Conservation (phyloP, 1,140 invertebrate genomes). For the Philaenus spumarius region DNA sequence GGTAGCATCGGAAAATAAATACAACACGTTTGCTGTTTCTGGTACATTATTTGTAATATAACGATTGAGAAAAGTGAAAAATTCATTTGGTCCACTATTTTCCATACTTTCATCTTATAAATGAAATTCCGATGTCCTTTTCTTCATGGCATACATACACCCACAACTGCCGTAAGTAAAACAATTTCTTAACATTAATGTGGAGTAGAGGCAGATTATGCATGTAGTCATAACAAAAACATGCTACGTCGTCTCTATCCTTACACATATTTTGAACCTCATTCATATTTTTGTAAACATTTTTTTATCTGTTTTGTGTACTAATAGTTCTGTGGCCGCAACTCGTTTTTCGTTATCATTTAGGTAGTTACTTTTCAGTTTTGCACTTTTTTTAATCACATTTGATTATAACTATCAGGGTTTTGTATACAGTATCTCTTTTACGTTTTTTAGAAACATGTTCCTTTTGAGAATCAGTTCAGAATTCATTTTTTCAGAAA, state of each 20-base stretch:
- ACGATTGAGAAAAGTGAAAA: conserved; percentile 16
- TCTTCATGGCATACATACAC: conserved; percentile 21
- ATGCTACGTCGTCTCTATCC: conserved; percentile 30
- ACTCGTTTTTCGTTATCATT: conserved; percentile 29
- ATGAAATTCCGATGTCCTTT: conserved; percentile 21
- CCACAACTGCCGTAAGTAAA: no score
- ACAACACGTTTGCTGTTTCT: neutral
- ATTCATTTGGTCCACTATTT: conserved; percentile 17
- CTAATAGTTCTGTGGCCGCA: conserved; percentile 29
- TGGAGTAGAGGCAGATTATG: conserved; percentile 26
- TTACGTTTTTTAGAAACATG: no score
- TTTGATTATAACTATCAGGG: no score
- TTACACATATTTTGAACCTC: conserved; percentile 21
- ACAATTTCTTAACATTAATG: no score
- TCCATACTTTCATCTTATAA: conserved; percentile 19
- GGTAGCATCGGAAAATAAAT: conserved; percentile 21
- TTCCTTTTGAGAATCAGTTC: no score
- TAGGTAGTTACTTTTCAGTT: conserved; percentile 21
- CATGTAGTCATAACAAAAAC: conserved; percentile 26
- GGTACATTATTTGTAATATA: neutral
- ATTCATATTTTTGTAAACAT: conserved; percentile 31
- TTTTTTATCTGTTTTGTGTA: conserved; percentile 25
- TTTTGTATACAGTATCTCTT: no score
- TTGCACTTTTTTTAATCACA: no score
- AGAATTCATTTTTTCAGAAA: no score